Evolutionary conservation across 2,797 vertebrate species (phyloP), one percentile per base, ranked within the genome.

Genomic region (Neopelma chrysocephalum): DNA sequence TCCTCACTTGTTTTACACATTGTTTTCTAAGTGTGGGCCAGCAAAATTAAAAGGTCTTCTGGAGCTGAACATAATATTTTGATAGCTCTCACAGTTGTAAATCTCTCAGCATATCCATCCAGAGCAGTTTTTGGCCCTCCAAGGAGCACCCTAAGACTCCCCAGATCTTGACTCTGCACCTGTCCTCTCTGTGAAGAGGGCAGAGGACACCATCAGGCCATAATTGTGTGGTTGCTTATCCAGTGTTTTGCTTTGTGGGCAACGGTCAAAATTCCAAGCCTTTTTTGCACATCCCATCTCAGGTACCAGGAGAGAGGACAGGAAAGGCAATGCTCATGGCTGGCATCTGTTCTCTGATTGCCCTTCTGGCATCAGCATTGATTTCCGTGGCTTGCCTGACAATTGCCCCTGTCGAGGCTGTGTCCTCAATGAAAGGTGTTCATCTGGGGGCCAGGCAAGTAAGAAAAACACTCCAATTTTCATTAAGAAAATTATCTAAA

Each of bases 221-320:
- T 23, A 54, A 66, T 21, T 51, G 14, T 0, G 0, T 27, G 29
- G 15, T n/a, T 77, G 13, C 22, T 27, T 42, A 36, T 38, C 32
- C 25, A 12, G 10, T n/a, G 40, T 58, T 86, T 83, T 80, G 34
- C 45, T 73, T 10, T 0, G 0, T 36, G 17, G 12, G 27, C 71
- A 70, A 13, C 3, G 6, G 40, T 66, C 48, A 87, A 76, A 26
- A 31, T 29, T 81, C 58, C 14, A 48, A 82, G 47, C 16, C 29
- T 40, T 47, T 43, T 93, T 51, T 68, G 31, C 27, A 53, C 11
- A 8, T n/a, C 22, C 15, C 17, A 51, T 18, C 51, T 54, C 40
- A 64, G 43, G 21, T n/a, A 40, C 12, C 16, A 40, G 29, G 23
- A 38, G 3, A 57, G 48, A 68, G 36, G 36, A 86, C 31, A 51